Percentiles rank a stretch among this genome's conserved stretches.
Evolutionary conservation across 2,113 vertebrate species (phyloP).

Genomic region (Mesocricetus auratus): DNA sequence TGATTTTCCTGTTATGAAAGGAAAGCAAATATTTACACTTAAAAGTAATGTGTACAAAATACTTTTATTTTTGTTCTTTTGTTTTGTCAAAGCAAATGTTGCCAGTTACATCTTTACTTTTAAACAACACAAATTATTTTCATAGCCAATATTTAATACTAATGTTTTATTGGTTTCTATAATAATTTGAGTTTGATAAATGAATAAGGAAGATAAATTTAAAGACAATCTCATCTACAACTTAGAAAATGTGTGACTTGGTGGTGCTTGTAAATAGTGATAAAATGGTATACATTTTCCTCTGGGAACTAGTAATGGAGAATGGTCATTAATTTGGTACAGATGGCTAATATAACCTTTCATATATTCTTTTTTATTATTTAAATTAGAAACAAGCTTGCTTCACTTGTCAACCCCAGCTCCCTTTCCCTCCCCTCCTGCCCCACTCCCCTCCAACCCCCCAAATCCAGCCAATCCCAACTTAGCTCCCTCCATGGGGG

Average conservation of each 20-base stretch:
- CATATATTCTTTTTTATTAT: neutral
- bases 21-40: neutral
- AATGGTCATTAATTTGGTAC: neutral
- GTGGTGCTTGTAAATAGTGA: neutral
- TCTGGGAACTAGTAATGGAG: neutral
- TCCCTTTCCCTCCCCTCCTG: too few species aligned
- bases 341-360: neutral
- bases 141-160: neutral
- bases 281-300: neutral
- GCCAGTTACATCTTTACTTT: neutral
- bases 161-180: neutral
- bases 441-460: too few species aligned
- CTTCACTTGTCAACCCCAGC: too few species aligned
- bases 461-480: too few species aligned
- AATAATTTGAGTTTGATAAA: neutral
- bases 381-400: too few species aligned
- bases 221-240: neutral
- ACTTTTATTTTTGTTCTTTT: neutral
- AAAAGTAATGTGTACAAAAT: neutral
- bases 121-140: neutral
- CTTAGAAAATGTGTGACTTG: neutral
- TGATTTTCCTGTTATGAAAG: neutral
- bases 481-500: too few species aligned
- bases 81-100: neutral
- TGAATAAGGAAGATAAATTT: neutral